Base-by-base conservation (phyloP, 2,888 invertebrate genomes). In the Spatulosminthurus flaviceps region DNA sequence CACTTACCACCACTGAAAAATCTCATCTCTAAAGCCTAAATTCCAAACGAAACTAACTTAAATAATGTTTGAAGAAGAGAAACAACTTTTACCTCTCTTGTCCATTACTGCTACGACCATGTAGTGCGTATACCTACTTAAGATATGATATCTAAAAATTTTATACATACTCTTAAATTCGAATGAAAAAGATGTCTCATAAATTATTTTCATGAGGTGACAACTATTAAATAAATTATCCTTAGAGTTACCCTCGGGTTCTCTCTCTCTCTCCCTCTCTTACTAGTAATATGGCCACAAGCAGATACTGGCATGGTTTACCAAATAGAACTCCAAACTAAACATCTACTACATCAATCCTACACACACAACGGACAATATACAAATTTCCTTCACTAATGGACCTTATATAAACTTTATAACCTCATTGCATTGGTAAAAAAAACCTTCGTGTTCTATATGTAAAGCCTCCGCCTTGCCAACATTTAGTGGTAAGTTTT, bases 201-300 rank as follows among this genome's bases (percentile, higher is more conserved):
- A 67, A 67, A 67, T 67, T 67, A 67, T 67, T 67, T 67, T 67
- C 67, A 26, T 67, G 67, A 26, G 67, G 67, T 67, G 67, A 67
- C 67, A 67, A 67, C 67, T 29, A 67, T 19, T 26, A 67, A 24
- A 67, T 67, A 67, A 67, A 67, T 67, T 67, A 67, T 24, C 24
- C 28, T 26, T 29, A 67, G 67, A 19, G 51, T 51, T 51, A 51
- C 51, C 51, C 51, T 51, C 51, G 51, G 51, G 51, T 51, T 51
- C 51, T 51, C n/a, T 51, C 51, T 51, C 16, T 51, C 51, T 51
- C 51, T 51, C 51, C 16, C 51, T 51, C 51, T 51, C 51, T 51
- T 13, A 19, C n/a, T 51, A 13, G n/a, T 51, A 51, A 13, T 13
- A 51, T 51, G 19, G n/a, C 51, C 51, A n/a, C n/a, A 51, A 51